Evolutionary conservation across 2,113 vertebrate species (phyloP), one percentile per base, ranked within the genome.

Genomic region (Percina caprodes): DNA sequence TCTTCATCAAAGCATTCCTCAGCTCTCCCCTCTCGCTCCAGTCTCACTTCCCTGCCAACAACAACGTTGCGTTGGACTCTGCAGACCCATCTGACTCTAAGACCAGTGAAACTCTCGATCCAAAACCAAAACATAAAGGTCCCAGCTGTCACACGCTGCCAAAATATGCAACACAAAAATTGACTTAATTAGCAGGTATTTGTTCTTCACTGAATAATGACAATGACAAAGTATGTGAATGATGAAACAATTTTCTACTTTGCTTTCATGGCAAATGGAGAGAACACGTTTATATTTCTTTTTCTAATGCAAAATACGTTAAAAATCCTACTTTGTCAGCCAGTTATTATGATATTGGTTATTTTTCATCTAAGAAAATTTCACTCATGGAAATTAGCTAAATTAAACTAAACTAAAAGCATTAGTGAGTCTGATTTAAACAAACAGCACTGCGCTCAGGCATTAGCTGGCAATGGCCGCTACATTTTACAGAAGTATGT

Each of bases 1-100:
- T 69, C 86, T 82, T 84, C 83, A 85, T 91, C 87, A 89, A 91
- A 85, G 90, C 93, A 92, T 91, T 92, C 92, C 91, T 89, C 62
- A 1, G 77, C 84, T 84, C 81, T 86, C 86, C 80, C 82, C 83
- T 82, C 89, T 70, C 70, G 4, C 89, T 83, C 76, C 89, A 80
- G 83, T 86, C 90, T 91, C 70, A 42, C 79, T 76, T 74, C 39
- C 58, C 81, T 88, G 91, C 93, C 92, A 94, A 90, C 90, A 92
- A 83, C 92, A 93, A 90, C 80, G 55, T 67, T 63, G 81, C 65
- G 82, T 79, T 88, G 87, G 90, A 88, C 87, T 85, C 74, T 59
- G 79, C 60, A 85, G 65, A 77, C 55, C 70, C 80, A 79, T 91
- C 82, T 62, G 81, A 91, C 81, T 77, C 74, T 76, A 70, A 79